Evolutionary conservation across 2,888 invertebrate genomes (phyloP).

Genomic region (Ischnus inquisitorius): DNA sequence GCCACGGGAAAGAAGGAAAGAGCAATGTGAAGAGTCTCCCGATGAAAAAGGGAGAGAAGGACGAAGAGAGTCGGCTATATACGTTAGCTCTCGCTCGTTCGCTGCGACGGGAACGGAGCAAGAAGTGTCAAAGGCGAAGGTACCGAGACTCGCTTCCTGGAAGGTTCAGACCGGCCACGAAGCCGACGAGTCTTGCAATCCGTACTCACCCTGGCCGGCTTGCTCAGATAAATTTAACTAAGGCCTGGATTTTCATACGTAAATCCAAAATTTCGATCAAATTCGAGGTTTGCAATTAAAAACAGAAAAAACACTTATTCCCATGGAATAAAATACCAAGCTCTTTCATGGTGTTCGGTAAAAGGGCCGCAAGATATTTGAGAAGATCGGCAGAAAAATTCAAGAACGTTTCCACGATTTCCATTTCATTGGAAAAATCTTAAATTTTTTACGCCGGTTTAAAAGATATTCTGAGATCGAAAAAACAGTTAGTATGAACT

Average conservation of each 20-base stretch:
- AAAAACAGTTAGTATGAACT: neutral
- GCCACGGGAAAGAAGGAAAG: conserved; percentile 11
- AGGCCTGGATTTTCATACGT: neutral
- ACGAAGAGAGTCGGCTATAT: conserved; percentile 52
- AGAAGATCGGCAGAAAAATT: too few relatives aligned
- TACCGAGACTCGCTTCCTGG: conserved; percentile 67
- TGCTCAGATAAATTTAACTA: conserved; percentile 28
- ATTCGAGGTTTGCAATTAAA: neutral
- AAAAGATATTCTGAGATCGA: neutral
- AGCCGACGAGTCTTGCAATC: conserved; percentile 40
- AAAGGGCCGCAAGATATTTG: too few relatives aligned
- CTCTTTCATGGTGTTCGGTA: too few relatives aligned
- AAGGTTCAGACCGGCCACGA: conserved; percentile 61
- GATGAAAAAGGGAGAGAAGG: conserved; percentile 41
- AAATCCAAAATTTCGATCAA: neutral
- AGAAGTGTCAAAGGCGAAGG: conserved; percentile 68
- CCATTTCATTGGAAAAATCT: neutral
- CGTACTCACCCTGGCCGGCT: conserved; percentile 32
- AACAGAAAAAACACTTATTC: neutral
- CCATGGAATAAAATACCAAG: neutral
- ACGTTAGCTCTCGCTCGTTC: conserved; percentile 50
- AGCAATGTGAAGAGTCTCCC: conserved; percentile 8
- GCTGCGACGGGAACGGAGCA: conserved; percentile 57
- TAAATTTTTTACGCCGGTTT: neutral
- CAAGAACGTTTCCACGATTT: too few relatives aligned